These are phyloP conservation scores for Argyrosomus regius DNA, from an alignment of 2,797 vertebrate genomes.

Conservation along the genomic window DNA sequence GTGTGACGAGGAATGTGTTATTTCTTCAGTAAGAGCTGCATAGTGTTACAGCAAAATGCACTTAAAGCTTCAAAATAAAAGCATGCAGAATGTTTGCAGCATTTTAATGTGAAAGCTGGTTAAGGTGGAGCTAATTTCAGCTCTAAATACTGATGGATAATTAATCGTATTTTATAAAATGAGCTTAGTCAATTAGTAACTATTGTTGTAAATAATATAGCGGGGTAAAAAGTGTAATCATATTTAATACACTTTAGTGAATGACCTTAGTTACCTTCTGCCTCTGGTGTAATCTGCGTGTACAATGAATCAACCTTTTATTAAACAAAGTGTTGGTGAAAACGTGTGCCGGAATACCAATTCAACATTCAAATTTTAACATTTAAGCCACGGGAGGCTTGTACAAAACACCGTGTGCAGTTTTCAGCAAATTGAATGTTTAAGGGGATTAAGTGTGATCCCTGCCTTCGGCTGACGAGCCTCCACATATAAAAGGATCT, in stretches of 20 bases:
- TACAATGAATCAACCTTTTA: slow-evolving; percentile 10
- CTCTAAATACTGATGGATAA: neutral
- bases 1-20: neutral
- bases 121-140: neutral
- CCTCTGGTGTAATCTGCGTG: slow-evolving; percentile 18
- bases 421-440: slow-evolving; percentile 57
- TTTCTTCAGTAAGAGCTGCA: neutral
- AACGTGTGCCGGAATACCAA: slow-evolving; percentile 14
- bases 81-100: neutral
- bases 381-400: slow-evolving; percentile 20
- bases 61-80: slow-evolving; percentile 8
- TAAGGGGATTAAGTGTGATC: slow-evolving; percentile 59
- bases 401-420: slow-evolving; percentile 16
- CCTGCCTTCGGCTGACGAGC: slow-evolving; percentile 31
- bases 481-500: slow-evolving; percentile 17
- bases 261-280: neutral
- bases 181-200: neutral
- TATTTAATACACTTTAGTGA: neutral
- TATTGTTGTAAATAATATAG: neutral
- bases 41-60: neutral
- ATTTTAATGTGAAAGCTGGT: neutral
- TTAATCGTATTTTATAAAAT: neutral
- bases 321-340: slow-evolving; percentile 36
- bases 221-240: neutral
- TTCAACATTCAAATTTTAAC: slow-evolving; percentile 11